phyloP scores from a whole-genome alignment of 2,888 invertebrate genomes.

The Alloscopus bannaensis region DNA sequence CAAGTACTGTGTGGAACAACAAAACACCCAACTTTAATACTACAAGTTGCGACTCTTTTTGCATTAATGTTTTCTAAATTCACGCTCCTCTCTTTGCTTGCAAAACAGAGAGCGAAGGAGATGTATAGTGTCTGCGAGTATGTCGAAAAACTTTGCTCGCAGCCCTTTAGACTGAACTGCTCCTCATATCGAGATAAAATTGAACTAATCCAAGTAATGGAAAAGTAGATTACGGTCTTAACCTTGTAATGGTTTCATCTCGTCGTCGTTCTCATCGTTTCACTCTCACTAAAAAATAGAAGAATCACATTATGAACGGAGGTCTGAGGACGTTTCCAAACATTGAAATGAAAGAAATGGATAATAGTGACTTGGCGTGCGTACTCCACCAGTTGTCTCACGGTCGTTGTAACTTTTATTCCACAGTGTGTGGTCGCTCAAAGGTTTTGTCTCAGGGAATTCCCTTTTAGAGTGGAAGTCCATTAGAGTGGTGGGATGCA shows the following conservation, averaged over 20 bases:
- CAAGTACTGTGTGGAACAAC: slow-evolving; percentile 36
- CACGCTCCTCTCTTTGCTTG: background rate
- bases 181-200: slow-evolving; percentile 18
- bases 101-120: background rate
- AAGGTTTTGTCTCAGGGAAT: too few relatives aligned
- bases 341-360: too few relatives aligned
- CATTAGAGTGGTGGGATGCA: too few relatives aligned
- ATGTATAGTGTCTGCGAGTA: background rate
- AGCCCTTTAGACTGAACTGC: background rate
- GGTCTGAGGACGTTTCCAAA: too few relatives aligned
- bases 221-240: slow-evolving; percentile 40
- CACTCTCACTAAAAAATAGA: too few relatives aligned
- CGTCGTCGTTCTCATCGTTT: too few relatives aligned
- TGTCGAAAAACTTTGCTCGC: background rate
- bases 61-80: slow-evolving; percentile 24
- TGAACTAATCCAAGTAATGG: slow-evolving; percentile 46
- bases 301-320: too few relatives aligned
- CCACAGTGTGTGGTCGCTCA: too few relatives aligned
- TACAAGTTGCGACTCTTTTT: slow-evolving; percentile 15
- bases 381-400: too few relatives aligned
- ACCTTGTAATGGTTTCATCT: slow-evolving; percentile 25
- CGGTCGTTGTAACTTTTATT: too few relatives aligned
- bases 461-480: too few relatives aligned
- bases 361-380: too few relatives aligned
- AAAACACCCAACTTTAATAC: slow-evolving; percentile 27